Evolutionary conservation across 2,113 vertebrate species (phyloP), one percentile per base, ranked within the genome.

Genomic region (Megatriorchis doriae): DNA sequence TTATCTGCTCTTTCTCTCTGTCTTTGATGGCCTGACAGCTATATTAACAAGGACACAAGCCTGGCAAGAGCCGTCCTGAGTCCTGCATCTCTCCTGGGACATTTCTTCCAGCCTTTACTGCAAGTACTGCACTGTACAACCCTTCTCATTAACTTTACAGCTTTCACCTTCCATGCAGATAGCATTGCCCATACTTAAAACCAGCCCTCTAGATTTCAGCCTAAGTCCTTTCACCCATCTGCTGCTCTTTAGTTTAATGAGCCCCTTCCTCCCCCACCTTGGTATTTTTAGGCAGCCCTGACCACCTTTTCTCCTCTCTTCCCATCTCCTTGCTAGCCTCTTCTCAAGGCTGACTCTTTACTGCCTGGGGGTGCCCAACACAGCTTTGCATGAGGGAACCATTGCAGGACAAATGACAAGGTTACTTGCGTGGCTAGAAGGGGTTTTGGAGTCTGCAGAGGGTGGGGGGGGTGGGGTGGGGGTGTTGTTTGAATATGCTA

Each of bases 291-390:
- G 61, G 34, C 26, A 68, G 6, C 36, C 31, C 52, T 53, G 18
- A 25, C 27, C 16, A 52, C 16, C 1, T 4, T 5, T 1, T 21
- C 7, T 10, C 14, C 14, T 63, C 14, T 63, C 5, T 34, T 0
- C 8, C 9, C 11, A 0, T 16, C 17, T 86, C 27, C 18, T 65
- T 38, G 6, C 7, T 7, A 43, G 6, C 5, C 2, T 22, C 12
- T 72, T 63, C 29, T 55, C 7, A 5, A 68, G 48, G 17, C 6
- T 67, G 59, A 1, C 3, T 52, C 5, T 56, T 17, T 63, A 34
- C 6, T 48, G 36, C 16, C 25, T 23, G 19, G 22, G 13, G 10
- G 0, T 92, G 18, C 7, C 38, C 21, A 38, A 5, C 4, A 3
- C 32, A 31, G 22, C 29, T 62, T 63, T n/a, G 12, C 23, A 4